These are phyloP conservation scores for Catonia carolina DNA, from an alignment of 2,888 invertebrate genomes.

Conservation along the genomic window DNA sequence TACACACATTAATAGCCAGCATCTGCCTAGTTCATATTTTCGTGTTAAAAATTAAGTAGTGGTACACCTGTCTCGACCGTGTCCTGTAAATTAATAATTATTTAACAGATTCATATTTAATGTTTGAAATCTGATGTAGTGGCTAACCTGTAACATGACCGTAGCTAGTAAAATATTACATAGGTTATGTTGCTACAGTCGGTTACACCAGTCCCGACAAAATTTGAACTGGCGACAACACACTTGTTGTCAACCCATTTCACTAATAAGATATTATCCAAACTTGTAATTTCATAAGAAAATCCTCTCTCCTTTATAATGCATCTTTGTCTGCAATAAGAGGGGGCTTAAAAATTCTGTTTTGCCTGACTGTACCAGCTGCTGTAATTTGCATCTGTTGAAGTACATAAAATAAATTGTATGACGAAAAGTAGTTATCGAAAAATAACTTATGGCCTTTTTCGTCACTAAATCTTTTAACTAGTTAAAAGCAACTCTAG, in stretches of 20 bases:
- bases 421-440: slow-evolving; percentile 25
- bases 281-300: slow-evolving; percentile 11
- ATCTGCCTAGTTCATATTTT: too few relatives aligned
- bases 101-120: too few relatives aligned
- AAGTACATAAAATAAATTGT: slow-evolving; percentile 20
- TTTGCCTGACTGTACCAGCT: slow-evolving; percentile 20
- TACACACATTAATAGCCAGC: too few relatives aligned
- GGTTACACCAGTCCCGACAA: slow-evolving; percentile 18
- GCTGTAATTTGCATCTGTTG: slow-evolving; percentile 12
- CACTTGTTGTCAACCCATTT: slow-evolving; percentile 25
- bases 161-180: too few relatives aligned
- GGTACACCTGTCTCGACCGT: too few relatives aligned
- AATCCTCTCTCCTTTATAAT: slow-evolving; percentile 19
- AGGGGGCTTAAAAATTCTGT: slow-evolving; percentile 24
- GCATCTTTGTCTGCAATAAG: too few relatives aligned
- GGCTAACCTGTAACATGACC: too few relatives aligned
- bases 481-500: slow-evolving; percentile 9
- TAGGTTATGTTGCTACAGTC: too few relatives aligned
- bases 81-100: too few relatives aligned
- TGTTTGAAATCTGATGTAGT: too few relatives aligned
- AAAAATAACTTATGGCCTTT: slow-evolving; percentile 14
- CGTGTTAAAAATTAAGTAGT: too few relatives aligned
- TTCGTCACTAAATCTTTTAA: slow-evolving; percentile 6
- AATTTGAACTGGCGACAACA: slow-evolving; percentile 20
- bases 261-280: slow-evolving; percentile 17